Evolutionary conservation across 1,140 invertebrate genomes (phyloP), one percentile per base, ranked within the genome.

Genomic region (Zaprionus taronus): DNA sequence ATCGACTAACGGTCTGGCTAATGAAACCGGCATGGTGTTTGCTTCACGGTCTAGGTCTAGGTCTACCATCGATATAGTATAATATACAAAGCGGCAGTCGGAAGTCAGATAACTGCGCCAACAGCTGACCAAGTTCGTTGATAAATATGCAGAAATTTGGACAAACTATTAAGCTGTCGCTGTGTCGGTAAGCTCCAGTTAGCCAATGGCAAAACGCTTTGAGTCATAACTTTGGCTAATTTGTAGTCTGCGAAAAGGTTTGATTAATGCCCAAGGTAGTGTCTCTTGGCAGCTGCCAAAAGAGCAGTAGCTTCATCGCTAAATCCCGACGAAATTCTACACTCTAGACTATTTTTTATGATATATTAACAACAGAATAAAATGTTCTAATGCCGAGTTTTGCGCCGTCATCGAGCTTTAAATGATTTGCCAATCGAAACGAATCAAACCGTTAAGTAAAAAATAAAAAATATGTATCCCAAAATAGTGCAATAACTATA

Each of bases 11-110:
- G 57, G 70, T 64, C 64, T 57, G 15, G 31, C 49, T 64, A 51
- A 69, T 70, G 31, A 58, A 69, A 47, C 44, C 69, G 47, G 41
- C 41, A 47, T 9, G 7, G 41, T 47, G 41, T 44, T 7, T 22
- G 79, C 65, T 76, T 87, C 83, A 80, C 73, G 83, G 81, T 79
- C 85, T 90, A 79, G 85, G 84, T 86, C 83, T 86, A 86, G 83
- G 83, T 86, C 56, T 58, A 34, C 47, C 47, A 73, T 86, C 83
- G 1, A 17, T 83, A 87, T 77, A n/a, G n/a, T n/a, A 67, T 65
- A 71, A 75, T 49, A 79, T 71, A 26, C n/a, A 41, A 41, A n/a
- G 55, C 68, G 69, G 74, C 56, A 66, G 61, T 47, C 78, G 84
- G 84, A 89, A 89, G 84, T 89, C 15, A 68, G 24, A 17, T 36